A percentile compares a stretch with the other conserved stretches of the same genome.
These are phyloP conservation scores for Paratrypauchen microcephalus DNA, from an alignment of 2,797 vertebrate species.

Conservation along the genomic window DNA sequence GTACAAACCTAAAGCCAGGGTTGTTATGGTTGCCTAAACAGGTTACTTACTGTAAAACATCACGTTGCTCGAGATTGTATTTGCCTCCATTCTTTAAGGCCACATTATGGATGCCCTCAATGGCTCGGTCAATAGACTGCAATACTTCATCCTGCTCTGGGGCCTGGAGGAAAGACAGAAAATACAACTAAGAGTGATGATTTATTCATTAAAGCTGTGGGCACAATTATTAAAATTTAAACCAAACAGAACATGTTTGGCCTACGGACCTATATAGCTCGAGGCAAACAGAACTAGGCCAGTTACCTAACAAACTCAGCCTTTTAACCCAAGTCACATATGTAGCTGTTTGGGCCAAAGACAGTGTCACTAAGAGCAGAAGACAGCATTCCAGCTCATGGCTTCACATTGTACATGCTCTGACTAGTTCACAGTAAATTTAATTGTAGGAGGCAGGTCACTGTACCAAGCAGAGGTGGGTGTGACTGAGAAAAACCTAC, in stretches of 20 bases:
- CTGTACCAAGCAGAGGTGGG: constrained; percentile 26
- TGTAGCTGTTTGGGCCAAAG: constrained; percentile 32
- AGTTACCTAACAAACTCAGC: constrained; percentile 55
- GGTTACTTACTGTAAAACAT: constrained; percentile 92
- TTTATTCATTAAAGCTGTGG: constrained; percentile 52
- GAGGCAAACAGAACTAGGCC: constrained; percentile 52
- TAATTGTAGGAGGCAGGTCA: neutral
- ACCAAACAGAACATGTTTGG: constrained; percentile 31
- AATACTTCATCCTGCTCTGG: constrained; percentile 95
- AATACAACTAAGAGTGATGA: constrained; percentile 14
- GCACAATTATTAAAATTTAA: constrained; percentile 51
- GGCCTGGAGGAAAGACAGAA: constrained; percentile 41
- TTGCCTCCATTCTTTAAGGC: constrained; percentile 96
- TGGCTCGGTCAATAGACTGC: constrained; percentile 95
- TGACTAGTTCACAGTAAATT: constrained; percentile 47
- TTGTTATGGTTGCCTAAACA: neutral
- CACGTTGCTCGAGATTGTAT: constrained; percentile 97
- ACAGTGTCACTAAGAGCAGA: constrained; percentile 25
- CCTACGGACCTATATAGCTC: constrained; percentile 42
- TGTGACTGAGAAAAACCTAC: constrained; percentile 20
- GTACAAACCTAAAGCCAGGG: neutral
- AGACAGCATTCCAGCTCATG: constrained; percentile 42
- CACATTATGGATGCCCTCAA: constrained; percentile 95
- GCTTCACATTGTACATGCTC: constrained; percentile 44
- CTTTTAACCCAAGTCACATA: constrained; percentile 34